Evolutionary conservation across 1,140 invertebrate genomes (phyloP), one percentile per base, ranked within the genome.

Genomic region (Odontomachus brunneus): DNA sequence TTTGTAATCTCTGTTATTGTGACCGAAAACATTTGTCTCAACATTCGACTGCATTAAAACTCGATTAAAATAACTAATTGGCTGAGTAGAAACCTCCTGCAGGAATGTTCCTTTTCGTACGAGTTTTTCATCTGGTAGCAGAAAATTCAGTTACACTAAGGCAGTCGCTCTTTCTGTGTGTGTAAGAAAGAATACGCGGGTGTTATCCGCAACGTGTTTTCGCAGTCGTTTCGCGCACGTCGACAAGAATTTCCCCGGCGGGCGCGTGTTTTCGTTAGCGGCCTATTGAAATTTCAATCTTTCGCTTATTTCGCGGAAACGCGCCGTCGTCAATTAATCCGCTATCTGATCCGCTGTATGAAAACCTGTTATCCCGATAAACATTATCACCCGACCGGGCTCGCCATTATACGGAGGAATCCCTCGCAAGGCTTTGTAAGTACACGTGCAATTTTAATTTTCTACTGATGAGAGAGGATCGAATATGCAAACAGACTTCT

Each of bases 281-380:
- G 38, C 4, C 38, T 44, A 44, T 44, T 44, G 38, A 44, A 44
- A 44, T 57, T 44, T 26, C 3, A 9, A 33, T 38, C 15, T 76
- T 78, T 63, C 53, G 17, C 53, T 55, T 55, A 55, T 63, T n/a
- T 15, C 38, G 33, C 29, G 15, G 15, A n/a, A 66, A 66, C n/a
- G 7, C 19, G 22, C 38, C 38, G 38, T 67, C 15, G 33, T n/a
- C 75, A 67, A 55, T 57, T 78, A 69, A 78, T 78, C 22, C 33
- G 3, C 12, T 26, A 33, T 75, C 17, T 26, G 5, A 7, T 11
- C n/a, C 29, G 17, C 19, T 22, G 19, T 3, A 29, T 22, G 24
- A 53, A 15, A 53, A 22, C 19, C 15, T 78, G 49, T 55, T 55
- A 51, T 76, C n/a, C 15, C 0, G 62, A 55, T 63, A 63, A 75